phyloP scores from a whole-genome alignment of 2,113 vertebrate species.

The Vidua macroura region DNA sequence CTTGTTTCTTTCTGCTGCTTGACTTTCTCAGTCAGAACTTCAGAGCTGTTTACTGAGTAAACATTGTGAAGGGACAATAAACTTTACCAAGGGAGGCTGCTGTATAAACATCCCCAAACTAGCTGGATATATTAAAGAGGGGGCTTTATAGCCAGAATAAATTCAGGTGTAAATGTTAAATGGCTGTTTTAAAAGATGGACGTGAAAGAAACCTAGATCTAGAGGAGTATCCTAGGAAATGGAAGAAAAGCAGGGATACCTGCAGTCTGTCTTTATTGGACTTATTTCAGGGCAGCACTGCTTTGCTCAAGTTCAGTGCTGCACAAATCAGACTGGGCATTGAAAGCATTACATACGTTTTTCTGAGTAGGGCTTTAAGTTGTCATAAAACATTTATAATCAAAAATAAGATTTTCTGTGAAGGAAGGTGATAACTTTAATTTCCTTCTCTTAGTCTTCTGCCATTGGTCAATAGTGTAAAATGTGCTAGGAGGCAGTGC shows the following conservation, averaged over 20 bases:
- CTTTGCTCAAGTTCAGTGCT: background rate
- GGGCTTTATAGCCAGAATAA: background rate
- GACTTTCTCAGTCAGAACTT: background rate
- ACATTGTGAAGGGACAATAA: no score
- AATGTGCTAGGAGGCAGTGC: background rate
- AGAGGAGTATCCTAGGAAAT: background rate
- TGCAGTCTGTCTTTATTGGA: background rate
- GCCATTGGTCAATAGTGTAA: background rate
- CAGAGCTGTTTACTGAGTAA: background rate
- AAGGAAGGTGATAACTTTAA: background rate
- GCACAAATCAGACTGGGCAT: background rate
- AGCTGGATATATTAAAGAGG: background rate
- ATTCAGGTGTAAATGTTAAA: background rate
- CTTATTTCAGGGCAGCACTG: background rate
- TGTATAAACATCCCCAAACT: background rate
- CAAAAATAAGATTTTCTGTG: background rate
- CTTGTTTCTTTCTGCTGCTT: background rate
- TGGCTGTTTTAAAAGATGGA: background rate
- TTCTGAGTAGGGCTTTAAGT: background rate
- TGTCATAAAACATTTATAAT: background rate
- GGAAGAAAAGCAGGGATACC: background rate
- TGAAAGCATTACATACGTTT: background rate
- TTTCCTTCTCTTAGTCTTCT: background rate
- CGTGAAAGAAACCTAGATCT: background rate
- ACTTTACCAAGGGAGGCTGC: background rate